Evolutionary conservation across 2,888 invertebrate species (phyloP).

Genomic region (Cabera pusaria): DNA sequence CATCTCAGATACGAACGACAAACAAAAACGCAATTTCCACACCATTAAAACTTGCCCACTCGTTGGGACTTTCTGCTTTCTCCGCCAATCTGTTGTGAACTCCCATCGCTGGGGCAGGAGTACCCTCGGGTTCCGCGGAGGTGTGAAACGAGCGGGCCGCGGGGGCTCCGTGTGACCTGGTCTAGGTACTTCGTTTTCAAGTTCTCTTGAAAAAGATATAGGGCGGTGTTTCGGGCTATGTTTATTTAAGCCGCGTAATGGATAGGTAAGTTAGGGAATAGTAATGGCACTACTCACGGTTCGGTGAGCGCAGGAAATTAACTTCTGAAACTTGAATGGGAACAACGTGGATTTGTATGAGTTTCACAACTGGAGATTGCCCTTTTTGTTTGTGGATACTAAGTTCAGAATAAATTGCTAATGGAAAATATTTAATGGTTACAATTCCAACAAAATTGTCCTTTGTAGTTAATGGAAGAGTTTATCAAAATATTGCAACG

Average conservation of each 20-base stretch:
- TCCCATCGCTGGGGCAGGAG: conserved; percentile 12
- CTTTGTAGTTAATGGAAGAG: no score
- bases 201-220: conserved; percentile 56
- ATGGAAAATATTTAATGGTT: no score
- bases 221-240: conserved; percentile 49
- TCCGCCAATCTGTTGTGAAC: conserved; percentile 36
- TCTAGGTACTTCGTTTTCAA: conserved; percentile 47
- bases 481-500: no score
- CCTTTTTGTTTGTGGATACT: conserved; percentile 11
- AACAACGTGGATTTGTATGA: conserved; percentile 13
- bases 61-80: conserved; percentile 45
- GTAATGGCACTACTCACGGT: conserved; percentile 20
- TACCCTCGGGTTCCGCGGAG: conserved; percentile 2
- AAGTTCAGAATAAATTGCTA: no score
- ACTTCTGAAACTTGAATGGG: conserved; percentile 22
- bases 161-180: conserved; percentile 38
- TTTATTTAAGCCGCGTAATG: conserved; percentile 43
- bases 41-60: conserved; percentile 69
- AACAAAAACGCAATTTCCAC: conserved; percentile 72
- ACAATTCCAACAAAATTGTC: no score
- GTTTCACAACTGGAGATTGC: conserved; percentile 10
- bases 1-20: conserved; percentile 56
- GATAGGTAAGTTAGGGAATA: conserved; percentile 35
- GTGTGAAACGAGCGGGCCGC: conserved; percentile 10
- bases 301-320: conserved; percentile 17